Conservation (phyloP, 2,888 invertebrate genomes). For the Thera obeliscata region DNA sequence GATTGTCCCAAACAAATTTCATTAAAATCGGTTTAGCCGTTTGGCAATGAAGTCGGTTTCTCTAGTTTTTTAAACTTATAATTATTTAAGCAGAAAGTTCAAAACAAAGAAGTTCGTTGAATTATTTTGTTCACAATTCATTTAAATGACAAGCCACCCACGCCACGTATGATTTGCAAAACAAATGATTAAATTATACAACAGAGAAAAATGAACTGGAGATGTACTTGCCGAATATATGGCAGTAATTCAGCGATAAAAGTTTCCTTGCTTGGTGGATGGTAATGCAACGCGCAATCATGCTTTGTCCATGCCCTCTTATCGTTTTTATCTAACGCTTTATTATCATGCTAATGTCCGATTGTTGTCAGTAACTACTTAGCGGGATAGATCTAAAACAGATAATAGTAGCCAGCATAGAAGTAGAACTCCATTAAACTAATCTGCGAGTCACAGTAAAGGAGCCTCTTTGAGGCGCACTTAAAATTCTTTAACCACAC, state of each 20-base stretch:
- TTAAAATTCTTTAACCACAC: no score
- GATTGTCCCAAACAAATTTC: no score
- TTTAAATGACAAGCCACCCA: not conserved
- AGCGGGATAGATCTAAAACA: not conserved
- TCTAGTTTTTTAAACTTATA: no score
- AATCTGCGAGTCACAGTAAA: no score
- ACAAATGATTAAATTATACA: no score
- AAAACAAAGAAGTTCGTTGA: not conserved
- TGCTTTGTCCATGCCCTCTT: not conserved
- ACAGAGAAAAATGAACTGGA: constrained; percentile 2
- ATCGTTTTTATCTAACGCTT: constrained; percentile 21
- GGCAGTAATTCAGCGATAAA: not conserved
- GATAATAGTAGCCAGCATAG: not conserved
- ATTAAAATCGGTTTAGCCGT: no score
- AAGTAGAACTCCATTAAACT: not conserved
- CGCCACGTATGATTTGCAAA: not conserved
- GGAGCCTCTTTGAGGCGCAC: no score
- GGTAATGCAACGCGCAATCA: constrained; percentile 9
- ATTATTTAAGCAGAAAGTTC: not conserved
- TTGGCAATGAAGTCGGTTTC: no score
- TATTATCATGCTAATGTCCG: constrained; percentile 32
- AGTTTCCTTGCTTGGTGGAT: constrained; percentile 27
- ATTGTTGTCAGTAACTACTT: constrained; percentile 34
- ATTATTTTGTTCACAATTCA: not conserved
- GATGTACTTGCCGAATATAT: not conserved